These are phyloP conservation scores for Strix aluco DNA, from an alignment of 2,113 vertebrate species.

Conservation along the genomic window DNA sequence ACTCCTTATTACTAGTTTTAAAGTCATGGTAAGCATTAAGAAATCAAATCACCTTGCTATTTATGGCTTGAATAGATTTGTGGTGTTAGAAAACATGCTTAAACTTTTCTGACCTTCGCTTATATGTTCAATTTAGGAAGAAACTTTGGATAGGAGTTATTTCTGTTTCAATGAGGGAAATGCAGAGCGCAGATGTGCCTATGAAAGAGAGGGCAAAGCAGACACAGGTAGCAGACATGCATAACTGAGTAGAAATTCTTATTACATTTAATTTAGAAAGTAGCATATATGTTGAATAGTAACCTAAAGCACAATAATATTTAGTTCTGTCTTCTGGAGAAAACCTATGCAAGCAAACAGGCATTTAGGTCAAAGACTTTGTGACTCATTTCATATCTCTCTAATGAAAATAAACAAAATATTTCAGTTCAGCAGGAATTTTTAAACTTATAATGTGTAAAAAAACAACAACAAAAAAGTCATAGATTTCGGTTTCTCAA, in stretches of 20 bases:
- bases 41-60: background rate
- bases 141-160: background rate
- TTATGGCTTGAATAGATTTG: background rate
- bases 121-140: background rate
- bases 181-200: fast-evolving
- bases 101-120: background rate
- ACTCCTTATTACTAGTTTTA: background rate
- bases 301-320: background rate
- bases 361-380: background rate
- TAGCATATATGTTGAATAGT: background rate
- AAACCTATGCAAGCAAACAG: background rate
- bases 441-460: background rate
- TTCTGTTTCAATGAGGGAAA: background rate
- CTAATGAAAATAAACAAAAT: background rate
- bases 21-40: background rate
- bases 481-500: background rate
- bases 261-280: background rate
- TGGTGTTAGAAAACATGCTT: background rate
- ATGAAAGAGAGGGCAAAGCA: background rate
- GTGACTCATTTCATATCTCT: background rate
- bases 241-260: background rate
- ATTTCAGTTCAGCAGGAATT: background rate
- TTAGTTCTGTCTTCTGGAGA: background rate
- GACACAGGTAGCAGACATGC: background rate
- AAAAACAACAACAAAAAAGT: background rate